phyloP scores from a whole-genome alignment of 2,113 vertebrate genomes.

The Gymnogyps californianus region DNA sequence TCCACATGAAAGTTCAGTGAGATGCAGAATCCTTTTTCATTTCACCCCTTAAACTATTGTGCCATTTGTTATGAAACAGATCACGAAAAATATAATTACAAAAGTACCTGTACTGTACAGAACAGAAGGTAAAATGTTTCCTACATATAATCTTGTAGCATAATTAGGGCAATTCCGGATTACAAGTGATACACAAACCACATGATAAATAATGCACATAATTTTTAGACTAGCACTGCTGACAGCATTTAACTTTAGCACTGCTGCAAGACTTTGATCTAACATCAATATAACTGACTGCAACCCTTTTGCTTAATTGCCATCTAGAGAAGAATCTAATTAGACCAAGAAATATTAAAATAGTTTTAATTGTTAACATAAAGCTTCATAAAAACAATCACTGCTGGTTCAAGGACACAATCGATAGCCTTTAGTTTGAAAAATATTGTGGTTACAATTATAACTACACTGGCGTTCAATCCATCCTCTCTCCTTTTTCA shows the following conservation, averaged over 20 bases:
- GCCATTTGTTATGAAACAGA: neutral
- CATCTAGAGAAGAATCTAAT: slow-evolving; percentile 25
- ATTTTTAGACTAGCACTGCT: slow-evolving; percentile 6
- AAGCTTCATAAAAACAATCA: slow-evolving; percentile 47
- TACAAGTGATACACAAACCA: neutral
- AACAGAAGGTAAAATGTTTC: neutral
- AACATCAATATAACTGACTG: slow-evolving; percentile 32
- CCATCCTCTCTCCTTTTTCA: slow-evolving; percentile 38
- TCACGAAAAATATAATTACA: neutral
- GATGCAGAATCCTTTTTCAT: neutral
- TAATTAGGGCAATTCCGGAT: neutral
- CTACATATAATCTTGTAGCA: neutral
- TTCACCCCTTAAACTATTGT: neutral
- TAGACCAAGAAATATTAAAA: slow-evolving; percentile 56
- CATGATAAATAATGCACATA: neutral
- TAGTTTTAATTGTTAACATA: slow-evolving; percentile 11
- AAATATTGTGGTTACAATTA: slow-evolving; percentile 44
- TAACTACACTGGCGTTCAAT: slow-evolving; percentile 25
- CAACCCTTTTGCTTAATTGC: slow-evolving; percentile 25
- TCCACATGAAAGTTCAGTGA: neutral
- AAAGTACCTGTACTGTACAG: neutral
- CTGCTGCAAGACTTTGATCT: slow-evolving; percentile 5
- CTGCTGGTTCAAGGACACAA: slow-evolving; percentile 19
- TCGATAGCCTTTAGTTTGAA: slow-evolving; percentile 28
- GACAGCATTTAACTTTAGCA: slow-evolving; percentile 11